Percentiles rank a stretch among this genome's conserved stretches.
phyloP scores from a whole-genome alignment of 2,888 invertebrate genomes.

The Ectemnius cavifrons region DNA sequence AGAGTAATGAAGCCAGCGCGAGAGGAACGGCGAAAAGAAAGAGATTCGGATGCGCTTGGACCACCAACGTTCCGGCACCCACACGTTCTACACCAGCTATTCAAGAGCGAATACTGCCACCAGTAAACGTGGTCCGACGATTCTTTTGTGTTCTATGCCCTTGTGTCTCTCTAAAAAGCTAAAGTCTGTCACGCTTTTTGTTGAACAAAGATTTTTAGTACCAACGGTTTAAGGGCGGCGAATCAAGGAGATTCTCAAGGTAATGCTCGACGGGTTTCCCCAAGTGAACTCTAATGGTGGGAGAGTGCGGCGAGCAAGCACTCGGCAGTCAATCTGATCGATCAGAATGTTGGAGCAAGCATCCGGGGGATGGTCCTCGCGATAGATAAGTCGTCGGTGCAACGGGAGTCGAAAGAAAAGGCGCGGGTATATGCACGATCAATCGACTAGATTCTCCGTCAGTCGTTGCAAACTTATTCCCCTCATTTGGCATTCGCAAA shows the following conservation, averaged over 20 bases:
- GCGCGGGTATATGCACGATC: constrained; percentile 27
- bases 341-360: constrained; percentile 12
- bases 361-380: background rate
- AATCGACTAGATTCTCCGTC: constrained; percentile 51
- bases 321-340: constrained; percentile 9
- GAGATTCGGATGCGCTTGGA: constrained; percentile 41
- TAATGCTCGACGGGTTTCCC: too few species aligned
- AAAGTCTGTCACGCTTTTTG: too few species aligned
- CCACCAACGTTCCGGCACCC: constrained; percentile 32
- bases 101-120: too few species aligned
- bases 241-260: too few species aligned
- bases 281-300: too few species aligned
- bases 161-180: too few species aligned
- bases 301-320: background rate
- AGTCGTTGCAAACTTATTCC: constrained; percentile 40
- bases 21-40: constrained; percentile 31
- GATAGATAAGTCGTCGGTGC: background rate
- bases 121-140: too few species aligned
- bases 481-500: constrained; percentile 53
- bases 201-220: too few species aligned
- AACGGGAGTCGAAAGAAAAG: constrained; percentile 20
- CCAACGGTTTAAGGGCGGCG: too few species aligned
- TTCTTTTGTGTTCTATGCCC: too few species aligned
- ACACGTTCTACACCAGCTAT: too few species aligned
- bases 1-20: constrained; percentile 41